Percentiles rank a stretch among this genome's conserved stretches.
These are phyloP conservation scores for Nemapogon koenigi DNA, from an alignment of 2,888 invertebrate species.

Conservation along the genomic window DNA sequence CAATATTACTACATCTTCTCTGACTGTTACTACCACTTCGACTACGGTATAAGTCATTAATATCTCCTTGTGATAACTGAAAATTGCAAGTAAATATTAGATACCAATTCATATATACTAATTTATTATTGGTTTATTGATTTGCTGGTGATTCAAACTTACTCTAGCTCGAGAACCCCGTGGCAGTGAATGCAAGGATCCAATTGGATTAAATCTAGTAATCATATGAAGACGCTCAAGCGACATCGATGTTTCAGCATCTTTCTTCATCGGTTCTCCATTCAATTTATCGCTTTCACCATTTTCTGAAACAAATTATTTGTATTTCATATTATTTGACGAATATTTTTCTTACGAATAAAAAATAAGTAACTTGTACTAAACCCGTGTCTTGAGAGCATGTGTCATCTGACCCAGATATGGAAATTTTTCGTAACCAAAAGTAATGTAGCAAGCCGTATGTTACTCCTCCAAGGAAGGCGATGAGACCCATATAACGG, in stretches of 20 bases:
- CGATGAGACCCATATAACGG: constrained; percentile 77
- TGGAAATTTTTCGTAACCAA: constrained; percentile 71
- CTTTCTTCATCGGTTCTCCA: constrained; percentile 68
- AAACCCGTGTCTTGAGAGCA: constrained; percentile 53
- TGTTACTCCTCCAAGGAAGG: constrained; percentile 72
- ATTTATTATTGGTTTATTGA: too few species aligned
- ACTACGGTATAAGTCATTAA: constrained; percentile 52
- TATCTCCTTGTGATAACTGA: constrained; percentile 59
- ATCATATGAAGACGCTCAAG: constrained; percentile 75
- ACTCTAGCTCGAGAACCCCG: constrained; percentile 67
- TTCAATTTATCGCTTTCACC: constrained; percentile 70
- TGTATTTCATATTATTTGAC: background rate
- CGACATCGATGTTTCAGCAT: constrained; percentile 74
- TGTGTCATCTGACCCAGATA: constrained; percentile 42
- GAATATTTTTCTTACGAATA: background rate
- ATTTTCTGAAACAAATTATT: constrained; percentile 38
- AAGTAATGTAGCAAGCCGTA: constrained; percentile 75
- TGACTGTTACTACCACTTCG: constrained; percentile 57
- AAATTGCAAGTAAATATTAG: constrained; percentile 18
- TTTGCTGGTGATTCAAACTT: constrained; percentile 20
- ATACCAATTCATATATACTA: background rate
- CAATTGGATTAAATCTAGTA: constrained; percentile 78
- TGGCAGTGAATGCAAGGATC: constrained; percentile 75
- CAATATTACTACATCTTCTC: constrained; percentile 65
- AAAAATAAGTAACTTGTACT: too few species aligned